phyloP scores from a whole-genome alignment of 2,888 invertebrate species.

The Tricholauxania praeusta region DNA sequence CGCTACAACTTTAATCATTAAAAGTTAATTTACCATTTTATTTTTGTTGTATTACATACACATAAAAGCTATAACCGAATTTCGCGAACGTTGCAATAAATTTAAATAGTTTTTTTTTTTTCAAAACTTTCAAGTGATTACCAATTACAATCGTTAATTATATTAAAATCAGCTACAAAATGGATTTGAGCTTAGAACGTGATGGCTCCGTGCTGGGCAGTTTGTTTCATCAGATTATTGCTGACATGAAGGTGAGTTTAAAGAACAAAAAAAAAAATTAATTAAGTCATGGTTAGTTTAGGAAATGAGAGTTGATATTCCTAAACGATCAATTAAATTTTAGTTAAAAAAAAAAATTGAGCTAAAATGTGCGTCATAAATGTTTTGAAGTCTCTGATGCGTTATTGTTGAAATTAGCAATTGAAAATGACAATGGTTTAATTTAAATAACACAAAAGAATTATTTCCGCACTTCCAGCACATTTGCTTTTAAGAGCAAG shows the following conservation, averaged over 20 bases:
- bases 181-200: constrained; percentile 70
- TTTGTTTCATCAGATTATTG: constrained; percentile 94
- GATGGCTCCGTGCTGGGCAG: constrained; percentile 93
- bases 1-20: constrained; percentile 7
- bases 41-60: not conserved
- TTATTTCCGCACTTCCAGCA: too few species aligned
- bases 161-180: constrained; percentile 41
- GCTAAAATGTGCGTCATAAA: too few species aligned
- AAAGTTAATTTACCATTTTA: not conserved
- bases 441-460: too few species aligned
- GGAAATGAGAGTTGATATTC: too few species aligned
- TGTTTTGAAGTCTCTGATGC: too few species aligned
- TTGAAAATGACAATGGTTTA: too few species aligned
- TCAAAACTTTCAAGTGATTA: not conserved
- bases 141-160: not conserved
- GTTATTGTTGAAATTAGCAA: too few species aligned
- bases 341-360: too few species aligned
- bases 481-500: too few species aligned
- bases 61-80: not conserved
- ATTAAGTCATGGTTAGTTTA: too few species aligned
- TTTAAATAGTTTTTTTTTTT: not conserved
- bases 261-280: too few species aligned
- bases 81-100: not conserved
- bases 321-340: too few species aligned
- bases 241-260: constrained; percentile 93